Evolutionary conservation across 2,797 vertebrate genomes (phyloP).

Genomic region (Sebastes umbrosus): DNA sequence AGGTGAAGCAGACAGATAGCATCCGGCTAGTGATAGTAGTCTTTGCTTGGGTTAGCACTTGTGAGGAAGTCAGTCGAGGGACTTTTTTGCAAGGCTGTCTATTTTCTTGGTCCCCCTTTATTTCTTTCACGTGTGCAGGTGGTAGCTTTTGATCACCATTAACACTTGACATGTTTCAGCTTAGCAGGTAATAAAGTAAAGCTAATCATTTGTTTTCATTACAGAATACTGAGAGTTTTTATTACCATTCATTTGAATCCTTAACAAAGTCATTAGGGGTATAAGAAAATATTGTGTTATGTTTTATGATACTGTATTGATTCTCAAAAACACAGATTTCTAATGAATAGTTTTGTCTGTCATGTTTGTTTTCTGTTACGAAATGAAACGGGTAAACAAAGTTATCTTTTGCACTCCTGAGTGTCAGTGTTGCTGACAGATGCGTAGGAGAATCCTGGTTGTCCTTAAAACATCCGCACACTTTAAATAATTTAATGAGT

Average conservation of each 20-base stretch:
- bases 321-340: no score
- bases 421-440: background rate
- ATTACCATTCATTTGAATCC: background rate
- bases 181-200: background rate
- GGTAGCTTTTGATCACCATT: background rate
- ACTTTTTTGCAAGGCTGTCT: conserved; percentile 39
- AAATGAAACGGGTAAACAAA: background rate
- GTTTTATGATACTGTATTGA: no score
- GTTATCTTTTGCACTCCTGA: background rate
- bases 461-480: background rate
- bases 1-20: conserved; percentile 78
- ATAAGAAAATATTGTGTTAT: no score
- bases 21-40: conserved; percentile 68
- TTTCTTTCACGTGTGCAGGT: background rate
- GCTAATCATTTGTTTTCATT: background rate
- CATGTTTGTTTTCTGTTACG: background rate
- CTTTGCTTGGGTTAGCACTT: conserved; percentile 78
- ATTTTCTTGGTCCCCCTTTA: conserved; percentile 7
- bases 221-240: background rate
- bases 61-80: conserved; percentile 47
- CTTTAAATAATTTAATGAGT: background rate
- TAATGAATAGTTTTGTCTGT: background rate
- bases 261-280: no score
- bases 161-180: background rate
- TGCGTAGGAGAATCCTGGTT: background rate